Conservation (phyloP, 92 coral and sea anemone species). For the Epizoanthus illoricatus region DNA sequence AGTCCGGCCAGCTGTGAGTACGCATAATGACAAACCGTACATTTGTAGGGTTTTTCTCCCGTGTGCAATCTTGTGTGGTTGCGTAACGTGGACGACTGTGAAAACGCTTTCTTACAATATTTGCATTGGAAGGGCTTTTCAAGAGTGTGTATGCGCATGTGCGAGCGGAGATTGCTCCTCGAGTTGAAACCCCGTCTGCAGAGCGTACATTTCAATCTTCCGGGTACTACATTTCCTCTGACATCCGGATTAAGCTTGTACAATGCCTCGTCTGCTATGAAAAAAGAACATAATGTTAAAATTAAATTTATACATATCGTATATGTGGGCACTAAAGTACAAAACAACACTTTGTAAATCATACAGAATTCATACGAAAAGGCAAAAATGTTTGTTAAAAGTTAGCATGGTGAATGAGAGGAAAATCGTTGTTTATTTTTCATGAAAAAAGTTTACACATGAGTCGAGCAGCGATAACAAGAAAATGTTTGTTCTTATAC, state of each 20-base stretch:
- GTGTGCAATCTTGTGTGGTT: conserved; percentile 98
- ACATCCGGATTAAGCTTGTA: conserved; percentile 77
- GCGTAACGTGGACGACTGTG: conserved; percentile 96
- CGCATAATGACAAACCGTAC: conserved; percentile 99
- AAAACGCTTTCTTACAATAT: conserved; percentile 95
- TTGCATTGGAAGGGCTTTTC: conserved; percentile 99
- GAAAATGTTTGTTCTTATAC: no score
- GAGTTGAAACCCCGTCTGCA: conserved; percentile 98
- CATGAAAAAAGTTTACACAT: no score
- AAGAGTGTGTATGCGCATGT: conserved; percentile 98
- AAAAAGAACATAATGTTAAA: neutral
- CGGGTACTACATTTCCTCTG: conserved; percentile 66
- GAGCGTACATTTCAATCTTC: conserved; percentile 92
- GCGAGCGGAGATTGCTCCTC: conserved; percentile 95
- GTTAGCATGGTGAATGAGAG: no score
- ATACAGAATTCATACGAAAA: no score
- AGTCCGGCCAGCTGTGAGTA: conserved; percentile 99
- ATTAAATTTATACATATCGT: neutral
- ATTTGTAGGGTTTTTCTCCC: conserved; percentile 97
- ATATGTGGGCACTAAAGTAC: no score
- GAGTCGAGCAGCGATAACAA: no score
- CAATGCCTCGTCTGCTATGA: conserved; percentile 60
- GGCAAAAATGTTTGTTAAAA: no score
- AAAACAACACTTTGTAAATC: no score
- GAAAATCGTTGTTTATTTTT: no score